These are phyloP conservation scores for Andrena flavipes DNA, from an alignment of 2,888 invertebrate species.

Conservation along the genomic window DNA sequence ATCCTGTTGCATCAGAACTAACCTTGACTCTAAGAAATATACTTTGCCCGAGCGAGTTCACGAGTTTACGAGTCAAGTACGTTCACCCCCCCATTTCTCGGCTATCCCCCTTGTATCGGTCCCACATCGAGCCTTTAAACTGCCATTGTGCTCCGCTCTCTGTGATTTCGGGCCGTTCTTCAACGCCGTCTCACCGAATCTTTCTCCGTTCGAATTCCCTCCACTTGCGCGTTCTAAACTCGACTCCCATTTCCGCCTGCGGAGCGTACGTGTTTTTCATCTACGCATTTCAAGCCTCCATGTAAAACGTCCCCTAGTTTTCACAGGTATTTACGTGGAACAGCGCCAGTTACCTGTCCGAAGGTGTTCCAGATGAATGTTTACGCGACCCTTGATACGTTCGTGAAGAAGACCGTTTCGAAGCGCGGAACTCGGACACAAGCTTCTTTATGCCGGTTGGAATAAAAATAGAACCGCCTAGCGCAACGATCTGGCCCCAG, in stretches of 20 bases:
- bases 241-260: background rate
- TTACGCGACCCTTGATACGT: background rate
- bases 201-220: background rate
- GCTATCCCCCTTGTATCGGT: constrained; percentile 54
- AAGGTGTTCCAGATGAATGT: background rate
- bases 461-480: constrained; percentile 47
- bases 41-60: constrained; percentile 68
- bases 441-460: constrained; percentile 23
- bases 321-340: background rate
- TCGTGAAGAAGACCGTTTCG: background rate
- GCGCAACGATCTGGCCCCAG: constrained; percentile 11
- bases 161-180: background rate
- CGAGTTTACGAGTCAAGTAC: constrained; percentile 75
- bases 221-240: background rate
- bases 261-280: background rate
- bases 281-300: background rate
- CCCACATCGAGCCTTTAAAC: constrained; percentile 39
- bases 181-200: background rate
- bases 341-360: background rate
- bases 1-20: constrained; percentile 83
- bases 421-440: constrained; percentile 23
- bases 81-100: constrained; percentile 69
- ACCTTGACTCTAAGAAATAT: constrained; percentile 83
- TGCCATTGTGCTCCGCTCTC: constrained; percentile 18
- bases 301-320: background rate